These are phyloP conservation scores for Euwallacea similis DNA, from an alignment of 1,140 invertebrate genomes.

Conservation along the genomic window DNA sequence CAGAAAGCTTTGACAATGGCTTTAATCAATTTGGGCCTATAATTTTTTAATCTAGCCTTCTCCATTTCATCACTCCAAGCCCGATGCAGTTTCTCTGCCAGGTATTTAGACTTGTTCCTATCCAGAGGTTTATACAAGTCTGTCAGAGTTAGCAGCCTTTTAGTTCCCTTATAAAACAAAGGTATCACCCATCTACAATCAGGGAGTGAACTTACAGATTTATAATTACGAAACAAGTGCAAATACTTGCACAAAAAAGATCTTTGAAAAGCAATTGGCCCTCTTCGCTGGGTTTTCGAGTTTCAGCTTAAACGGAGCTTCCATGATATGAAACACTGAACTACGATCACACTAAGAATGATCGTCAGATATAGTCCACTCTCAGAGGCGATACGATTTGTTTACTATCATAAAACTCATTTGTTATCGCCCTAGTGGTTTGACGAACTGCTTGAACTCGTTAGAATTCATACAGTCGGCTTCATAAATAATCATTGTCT, in stretches of 20 bases:
- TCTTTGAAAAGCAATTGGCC: constrained; percentile 13
- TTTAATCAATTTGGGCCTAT: constrained; percentile 48
- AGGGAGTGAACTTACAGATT: background rate
- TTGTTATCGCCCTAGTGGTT: too few species aligned
- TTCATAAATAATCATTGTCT: too few species aligned
- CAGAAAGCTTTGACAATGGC: constrained; percentile 55
- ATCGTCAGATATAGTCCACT: too few species aligned
- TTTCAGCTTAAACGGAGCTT: constrained; percentile 8
- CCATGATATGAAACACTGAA: background rate
- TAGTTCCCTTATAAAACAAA: constrained; percentile 43
- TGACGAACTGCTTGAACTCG: too few species aligned
- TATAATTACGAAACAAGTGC: background rate
- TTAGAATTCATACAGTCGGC: too few species aligned
- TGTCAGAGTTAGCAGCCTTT: constrained; percentile 39
- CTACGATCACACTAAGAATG: too few species aligned
- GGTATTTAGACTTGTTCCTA: constrained; percentile 46
- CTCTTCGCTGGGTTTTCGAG: constrained; percentile 15
- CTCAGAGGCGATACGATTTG: too few species aligned
- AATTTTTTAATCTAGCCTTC: constrained; percentile 30
- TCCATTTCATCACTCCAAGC: constrained; percentile 57
- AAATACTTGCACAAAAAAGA: constrained; percentile 24
- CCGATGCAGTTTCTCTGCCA: constrained; percentile 56
- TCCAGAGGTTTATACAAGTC: constrained; percentile 46
- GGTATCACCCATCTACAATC: constrained; percentile 46
- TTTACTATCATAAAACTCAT: too few species aligned